These are phyloP conservation scores for Eunapius fragilis DNA, from an alignment of 37 sponge, comb jelly and placozoan genomes.

Conservation along the genomic window DNA sequence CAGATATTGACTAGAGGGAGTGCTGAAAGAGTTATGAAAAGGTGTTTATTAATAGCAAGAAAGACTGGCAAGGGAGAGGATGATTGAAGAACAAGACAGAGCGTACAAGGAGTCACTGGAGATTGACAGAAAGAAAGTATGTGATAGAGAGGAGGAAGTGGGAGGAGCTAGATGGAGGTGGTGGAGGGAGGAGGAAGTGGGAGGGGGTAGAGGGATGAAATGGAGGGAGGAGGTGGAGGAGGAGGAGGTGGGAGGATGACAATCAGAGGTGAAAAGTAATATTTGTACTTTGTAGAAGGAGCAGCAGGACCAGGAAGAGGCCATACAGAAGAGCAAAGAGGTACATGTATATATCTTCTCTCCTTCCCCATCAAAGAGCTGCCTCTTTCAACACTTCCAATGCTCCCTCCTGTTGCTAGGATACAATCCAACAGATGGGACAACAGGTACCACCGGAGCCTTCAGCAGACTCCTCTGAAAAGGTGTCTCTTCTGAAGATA, in stretches of 20 bases:
- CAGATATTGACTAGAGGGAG: conserved; percentile 81
- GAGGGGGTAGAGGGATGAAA: conserved; percentile 13
- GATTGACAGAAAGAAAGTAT: conserved; percentile 76
- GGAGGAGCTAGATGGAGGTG: background rate
- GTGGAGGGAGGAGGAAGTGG: background rate
- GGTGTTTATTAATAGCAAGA: conserved; percentile 71
- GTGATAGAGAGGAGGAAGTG: background rate
- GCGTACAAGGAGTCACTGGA: conserved; percentile 76
- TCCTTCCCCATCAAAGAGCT: background rate
- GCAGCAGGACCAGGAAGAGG: background rate
- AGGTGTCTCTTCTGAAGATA: conserved; percentile 55
- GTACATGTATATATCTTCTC: background rate
- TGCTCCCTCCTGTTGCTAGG: background rate
- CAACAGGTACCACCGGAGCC: conserved; percentile 71
- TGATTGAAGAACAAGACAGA: conserved; percentile 82
- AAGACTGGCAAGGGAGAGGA: conserved; percentile 71
- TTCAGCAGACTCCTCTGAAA: conserved; percentile 16
- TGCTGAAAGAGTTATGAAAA: conserved; percentile 76
- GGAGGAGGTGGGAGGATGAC: conserved; percentile 7
- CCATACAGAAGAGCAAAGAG: background rate
- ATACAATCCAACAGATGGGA: conserved; percentile 6
- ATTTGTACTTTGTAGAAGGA: background rate
- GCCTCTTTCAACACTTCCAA: background rate
- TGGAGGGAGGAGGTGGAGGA: conserved; percentile 25
- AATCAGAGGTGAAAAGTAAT: conserved; percentile 37